Evolutionary conservation across 1,140 invertebrate species (phyloP), one percentile per base, ranked within the genome.

Genomic region (Heliconius hewitsoni): DNA sequence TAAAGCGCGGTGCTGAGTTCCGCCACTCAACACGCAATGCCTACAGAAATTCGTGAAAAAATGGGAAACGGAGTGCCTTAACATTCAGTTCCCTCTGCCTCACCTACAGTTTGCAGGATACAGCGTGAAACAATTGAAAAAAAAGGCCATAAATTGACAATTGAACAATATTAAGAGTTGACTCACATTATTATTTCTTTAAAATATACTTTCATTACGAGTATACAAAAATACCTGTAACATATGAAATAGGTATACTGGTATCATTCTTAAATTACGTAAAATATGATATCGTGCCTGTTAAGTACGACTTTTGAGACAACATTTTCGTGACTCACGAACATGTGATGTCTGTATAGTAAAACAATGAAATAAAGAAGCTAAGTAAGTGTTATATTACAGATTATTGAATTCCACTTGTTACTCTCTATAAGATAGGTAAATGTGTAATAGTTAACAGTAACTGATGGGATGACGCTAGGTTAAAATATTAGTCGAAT

Each of bases 211-310:
- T 52, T 52, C 18, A 6, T 52, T 19, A 52, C 0, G 6, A 52
- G 1, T 19, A 52, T 5, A 52, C 0, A 37, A 19, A 19, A 52
- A 18, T 57, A 9, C 8, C 0, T 23, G n/a, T 23, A 57, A 23
- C n/a, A 23, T 57, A 11, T 8, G 3, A 23, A 11, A 16, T 27
- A 27, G 0, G 13, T 66, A 66, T 27, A 11, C 11, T 27, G 27
- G 57, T 66, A 27, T 13, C 23, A 13, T 13, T 30, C 60, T 66
- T 75, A 42, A 16, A 60, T 37, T 8, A 42, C 66, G 42, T 76
- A 46, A 76, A 76, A 70, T 39, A 70, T 37, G 57, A 46, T 76
- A 71, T 76, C 74, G 60, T 76, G 60, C 39, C 46, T 71, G 39
- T 76, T 50, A 16, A 76, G 39, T 42, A 39, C 27, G 39, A 34